Base-by-base conservation (phyloP, 2,113 vertebrate genomes). In the Pelodiscus sinensis region DNA sequence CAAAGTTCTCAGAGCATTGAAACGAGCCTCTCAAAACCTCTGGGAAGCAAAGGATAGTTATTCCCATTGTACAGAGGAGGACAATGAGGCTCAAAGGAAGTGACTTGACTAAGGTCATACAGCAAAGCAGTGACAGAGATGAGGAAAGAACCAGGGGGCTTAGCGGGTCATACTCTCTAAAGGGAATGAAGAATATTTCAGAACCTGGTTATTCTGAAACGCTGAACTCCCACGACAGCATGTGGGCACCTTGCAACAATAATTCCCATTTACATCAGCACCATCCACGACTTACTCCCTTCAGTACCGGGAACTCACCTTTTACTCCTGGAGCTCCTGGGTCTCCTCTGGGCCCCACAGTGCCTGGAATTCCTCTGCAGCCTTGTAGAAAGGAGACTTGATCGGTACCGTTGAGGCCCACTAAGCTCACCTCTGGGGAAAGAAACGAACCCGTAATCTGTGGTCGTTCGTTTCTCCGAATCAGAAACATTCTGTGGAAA, bases 281-380 rank as follows among this genome's bases (percentile, higher is more conserved):
- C 16, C 31, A 68, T n/a, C 65, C 8, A 68, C 18, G 31, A 16
- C 35, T 12, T 10, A 24, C 35, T 44, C 71, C 51, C 27, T 57
- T 2, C 35, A 57, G 10, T 13, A 80, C 81, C 88, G 57, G 9
- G 8, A 3, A 11, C 81, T 89, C 56, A 96, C 90, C 93, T 92
- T 90, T 94, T 86, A 16, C 29, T 94, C 95, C 94, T 77, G 92
- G 86, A 44, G 93, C 68, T 75, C 94, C 96, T 86, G 82, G 83
- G 82, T 95, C 86, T 91, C 95, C 96, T 81, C 90, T 96, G 38
- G 58, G 60, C 11, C 95, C 96, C 44, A 85, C 62, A 56, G 87
- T 18, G 52, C 93, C 96, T 71, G 94, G 86, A 44, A 65, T 91
- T 12, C 94, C 96, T 82, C 95, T 91, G 79, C 96, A 96, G 68